Evolutionary conservation across 2,888 invertebrate species (phyloP).

Genomic region (Andrena bicolor): DNA sequence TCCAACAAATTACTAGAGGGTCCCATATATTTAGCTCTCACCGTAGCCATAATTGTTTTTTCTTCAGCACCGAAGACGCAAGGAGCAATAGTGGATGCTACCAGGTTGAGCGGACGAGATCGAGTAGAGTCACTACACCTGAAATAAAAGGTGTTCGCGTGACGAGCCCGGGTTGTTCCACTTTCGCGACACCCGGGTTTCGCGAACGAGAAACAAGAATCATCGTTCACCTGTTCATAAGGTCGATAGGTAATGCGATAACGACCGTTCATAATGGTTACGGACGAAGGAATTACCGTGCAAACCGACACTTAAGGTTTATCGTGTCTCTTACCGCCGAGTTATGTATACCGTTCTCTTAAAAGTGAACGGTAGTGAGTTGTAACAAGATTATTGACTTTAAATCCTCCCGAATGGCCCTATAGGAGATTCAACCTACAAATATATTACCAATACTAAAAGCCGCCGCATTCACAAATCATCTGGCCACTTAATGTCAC

Average conservation of each 20-base stretch:
- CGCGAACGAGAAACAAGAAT: slow-evolving; percentile 52
- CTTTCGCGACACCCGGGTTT: slow-evolving; percentile 31
- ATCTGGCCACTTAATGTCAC: slow-evolving; percentile 42
- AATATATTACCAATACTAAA: slow-evolving; percentile 72
- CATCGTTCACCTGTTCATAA: slow-evolving; percentile 73
- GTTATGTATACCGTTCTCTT: slow-evolving; percentile 77
- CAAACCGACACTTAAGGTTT: slow-evolving; percentile 77
- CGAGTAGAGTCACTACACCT: not conserved
- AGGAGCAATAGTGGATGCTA: not conserved
- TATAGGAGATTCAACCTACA: slow-evolving; percentile 74
- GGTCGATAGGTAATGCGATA: slow-evolving; percentile 77
- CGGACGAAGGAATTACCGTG: slow-evolving; percentile 75
- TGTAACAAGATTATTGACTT: slow-evolving; percentile 78
- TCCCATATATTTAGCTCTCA: too few species aligned
- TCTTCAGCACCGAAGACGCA: not conserved
- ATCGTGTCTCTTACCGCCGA: slow-evolving; percentile 75
- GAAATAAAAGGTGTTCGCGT: not conserved
- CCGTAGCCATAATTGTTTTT: too few species aligned
- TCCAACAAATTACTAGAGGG: too few species aligned
- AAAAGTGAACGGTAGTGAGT: slow-evolving; percentile 77
- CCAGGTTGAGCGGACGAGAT: not conserved
- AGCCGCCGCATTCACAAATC: slow-evolving; percentile 44
- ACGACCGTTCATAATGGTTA: slow-evolving; percentile 76
- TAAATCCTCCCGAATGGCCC: slow-evolving; percentile 75
- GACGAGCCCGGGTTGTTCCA: not conserved